phyloP scores from a whole-genome alignment of 2,888 invertebrate species.

The Xanthorhoe spadicearia region DNA sequence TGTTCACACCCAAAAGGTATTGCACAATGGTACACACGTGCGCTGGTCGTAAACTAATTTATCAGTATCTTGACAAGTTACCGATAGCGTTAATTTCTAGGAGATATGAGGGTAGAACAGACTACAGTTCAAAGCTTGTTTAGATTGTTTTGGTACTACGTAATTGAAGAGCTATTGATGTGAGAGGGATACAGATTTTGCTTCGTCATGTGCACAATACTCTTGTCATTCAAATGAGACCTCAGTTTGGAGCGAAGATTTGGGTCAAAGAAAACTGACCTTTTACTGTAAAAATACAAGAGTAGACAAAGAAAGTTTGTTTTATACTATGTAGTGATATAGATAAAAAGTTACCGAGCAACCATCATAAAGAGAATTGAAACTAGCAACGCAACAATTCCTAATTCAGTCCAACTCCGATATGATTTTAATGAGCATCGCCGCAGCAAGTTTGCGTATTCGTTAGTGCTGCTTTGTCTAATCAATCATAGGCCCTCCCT shows the following conservation, averaged over 20 bases:
- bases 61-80: slow-evolving; percentile 45
- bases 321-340: too few relatives aligned
- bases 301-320: too few relatives aligned
- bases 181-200: background rate
- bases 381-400: slow-evolving; percentile 7
- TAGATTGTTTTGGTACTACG: slow-evolving; percentile 16
- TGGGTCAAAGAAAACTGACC: too few relatives aligned
- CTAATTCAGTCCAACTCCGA: slow-evolving; percentile 20
- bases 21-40: slow-evolving; percentile 44
- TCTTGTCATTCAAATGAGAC: background rate
- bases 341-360: background rate
- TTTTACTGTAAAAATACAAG: too few relatives aligned
- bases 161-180: slow-evolving; percentile 17
- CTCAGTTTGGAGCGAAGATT: background rate
- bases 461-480: slow-evolving; percentile 45
- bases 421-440: slow-evolving; percentile 37
- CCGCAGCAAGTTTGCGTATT: slow-evolving; percentile 33
- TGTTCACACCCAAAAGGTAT: slow-evolving; percentile 42
- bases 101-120: slow-evolving; percentile 36
- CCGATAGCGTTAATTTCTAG: slow-evolving; percentile 44
- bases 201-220: background rate
- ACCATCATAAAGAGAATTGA: background rate
- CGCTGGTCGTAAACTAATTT: slow-evolving; percentile 44
- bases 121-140: slow-evolving; percentile 30
- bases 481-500: too few relatives aligned